Percentiles rank a stretch among this genome's conserved stretches.
These are phyloP conservation scores for Collichthys lucidus DNA, from an alignment of 2,113 vertebrate species.

Conservation along the genomic window DNA sequence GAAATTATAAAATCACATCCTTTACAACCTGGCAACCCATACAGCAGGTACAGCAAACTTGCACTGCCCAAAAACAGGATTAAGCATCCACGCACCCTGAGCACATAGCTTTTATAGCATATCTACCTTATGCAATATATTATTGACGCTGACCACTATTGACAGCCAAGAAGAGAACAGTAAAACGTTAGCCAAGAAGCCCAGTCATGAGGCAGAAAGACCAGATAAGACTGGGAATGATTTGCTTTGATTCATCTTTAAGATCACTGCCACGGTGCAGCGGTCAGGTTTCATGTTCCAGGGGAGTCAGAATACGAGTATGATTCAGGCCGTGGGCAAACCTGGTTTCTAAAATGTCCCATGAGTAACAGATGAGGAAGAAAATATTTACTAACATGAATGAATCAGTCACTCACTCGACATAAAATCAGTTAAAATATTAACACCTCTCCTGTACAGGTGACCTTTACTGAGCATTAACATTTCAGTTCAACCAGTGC, in stretches of 20 bases:
- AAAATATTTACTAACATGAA: neutral
- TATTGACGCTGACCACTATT: constrained; percentile 40
- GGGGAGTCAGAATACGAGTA: constrained; percentile 13
- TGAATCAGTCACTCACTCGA: neutral
- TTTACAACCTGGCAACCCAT: constrained; percentile 9
- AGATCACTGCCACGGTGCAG: neutral
- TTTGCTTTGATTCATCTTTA: constrained; percentile 17
- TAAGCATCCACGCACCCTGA: constrained; percentile 23
- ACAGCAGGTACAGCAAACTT: constrained; percentile 39
- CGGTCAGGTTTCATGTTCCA: constrained; percentile 21
- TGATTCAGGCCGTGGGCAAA: neutral
- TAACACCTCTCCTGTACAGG: neutral
- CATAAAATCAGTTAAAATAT: neutral
- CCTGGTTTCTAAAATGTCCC: neutral
- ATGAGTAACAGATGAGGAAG: neutral
- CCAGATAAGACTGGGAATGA: constrained; percentile 29
- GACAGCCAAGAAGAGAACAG: constrained; percentile 42
- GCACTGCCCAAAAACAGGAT: constrained; percentile 43
- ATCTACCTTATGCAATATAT: constrained; percentile 39
- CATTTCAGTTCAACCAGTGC: neutral
- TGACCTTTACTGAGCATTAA: neutral
- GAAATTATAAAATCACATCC: constrained; percentile 6
- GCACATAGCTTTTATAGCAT: constrained; percentile 25
- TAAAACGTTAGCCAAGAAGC: constrained; percentile 11
- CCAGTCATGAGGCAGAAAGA: constrained; percentile 10